These are phyloP conservation scores for Corbicula japonica DNA, from an alignment of 2,888 invertebrate genomes.

Conservation along the genomic window DNA sequence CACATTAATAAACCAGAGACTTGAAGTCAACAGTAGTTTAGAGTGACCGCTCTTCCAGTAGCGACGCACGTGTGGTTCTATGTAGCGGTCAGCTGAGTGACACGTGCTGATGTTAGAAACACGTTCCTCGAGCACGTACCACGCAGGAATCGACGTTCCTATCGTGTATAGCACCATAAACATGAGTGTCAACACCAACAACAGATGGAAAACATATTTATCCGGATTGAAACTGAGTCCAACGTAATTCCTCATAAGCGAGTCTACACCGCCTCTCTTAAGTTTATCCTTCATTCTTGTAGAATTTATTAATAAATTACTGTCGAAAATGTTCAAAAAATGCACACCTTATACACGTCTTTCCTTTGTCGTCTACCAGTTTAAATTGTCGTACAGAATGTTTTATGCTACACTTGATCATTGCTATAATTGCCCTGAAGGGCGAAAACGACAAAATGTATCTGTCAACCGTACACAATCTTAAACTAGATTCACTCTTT, in stretches of 20 bases:
- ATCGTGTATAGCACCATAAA: constrained; percentile 37
- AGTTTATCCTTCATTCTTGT: no score
- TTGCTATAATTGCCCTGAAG: no score
- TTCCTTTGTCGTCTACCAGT: no score
- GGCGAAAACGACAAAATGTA: no score
- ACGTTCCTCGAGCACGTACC: constrained; percentile 48
- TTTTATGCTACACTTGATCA: no score
- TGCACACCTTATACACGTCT: no score
- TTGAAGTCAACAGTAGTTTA: constrained; percentile 21
- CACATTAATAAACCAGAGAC: constrained; percentile 48
- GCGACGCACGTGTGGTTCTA: constrained; percentile 30
- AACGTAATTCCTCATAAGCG: constrained; percentile 1
- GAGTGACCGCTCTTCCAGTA: constrained; percentile 7
- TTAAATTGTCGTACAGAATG: no score
- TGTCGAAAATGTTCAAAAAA: no score
- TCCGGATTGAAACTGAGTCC: constrained; percentile 44
- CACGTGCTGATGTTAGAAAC: constrained; percentile 48
- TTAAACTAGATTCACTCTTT: no score
- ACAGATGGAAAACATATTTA: constrained; percentile 46
- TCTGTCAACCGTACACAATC: no score
- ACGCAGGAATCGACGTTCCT: constrained; percentile 47
- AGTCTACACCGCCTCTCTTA: no score
- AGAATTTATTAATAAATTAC: no score
- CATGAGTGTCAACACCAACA: constrained; percentile 36
- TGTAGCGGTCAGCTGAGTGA: constrained; percentile 34